These are phyloP conservation scores for Paragorgia papillata DNA, from an alignment of 92 coral and sea anemone genomes.

Conservation along the genomic window DNA sequence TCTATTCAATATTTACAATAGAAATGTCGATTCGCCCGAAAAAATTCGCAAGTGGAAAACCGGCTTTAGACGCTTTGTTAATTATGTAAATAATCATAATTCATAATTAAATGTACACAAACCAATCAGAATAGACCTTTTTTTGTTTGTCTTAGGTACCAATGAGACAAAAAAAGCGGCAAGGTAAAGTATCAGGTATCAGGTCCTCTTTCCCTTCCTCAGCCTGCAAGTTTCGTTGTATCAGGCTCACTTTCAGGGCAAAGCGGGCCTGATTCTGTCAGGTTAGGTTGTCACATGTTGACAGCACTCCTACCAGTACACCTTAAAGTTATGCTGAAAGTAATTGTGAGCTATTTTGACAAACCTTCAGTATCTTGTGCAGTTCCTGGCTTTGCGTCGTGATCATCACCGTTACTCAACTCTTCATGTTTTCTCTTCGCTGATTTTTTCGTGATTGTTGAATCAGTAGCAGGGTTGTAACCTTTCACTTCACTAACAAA, in stretches of 20 bases:
- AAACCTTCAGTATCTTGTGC: background rate
- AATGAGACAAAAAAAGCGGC: background rate
- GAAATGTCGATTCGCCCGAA: too few relatives aligned
- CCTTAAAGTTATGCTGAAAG: background rate
- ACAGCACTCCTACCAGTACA: background rate
- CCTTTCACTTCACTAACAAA: conserved; percentile 81
- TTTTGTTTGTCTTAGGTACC: too few relatives aligned
- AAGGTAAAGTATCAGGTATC: background rate
- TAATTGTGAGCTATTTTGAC: background rate
- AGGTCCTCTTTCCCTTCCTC: background rate
- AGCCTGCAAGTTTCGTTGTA: background rate
- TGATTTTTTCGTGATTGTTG: conserved; percentile 71
- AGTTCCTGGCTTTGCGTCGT: conserved; percentile 17
- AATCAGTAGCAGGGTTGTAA: conserved; percentile 90
- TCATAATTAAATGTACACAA: too few relatives aligned
- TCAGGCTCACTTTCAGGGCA: too few relatives aligned
- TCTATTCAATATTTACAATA: too few relatives aligned
- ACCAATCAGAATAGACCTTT: too few relatives aligned
- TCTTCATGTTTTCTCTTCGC: conserved; percentile 85
- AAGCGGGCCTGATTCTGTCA: too few relatives aligned
- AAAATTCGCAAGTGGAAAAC: too few relatives aligned
- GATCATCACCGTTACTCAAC: conserved; percentile 16
- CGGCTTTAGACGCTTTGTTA: too few relatives aligned
- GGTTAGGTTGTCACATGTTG: too few relatives aligned
- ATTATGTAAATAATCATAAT: too few relatives aligned